Conservation (phyloP, 2,113 vertebrate genomes). For the Cranoglanis bouderius region DNA sequence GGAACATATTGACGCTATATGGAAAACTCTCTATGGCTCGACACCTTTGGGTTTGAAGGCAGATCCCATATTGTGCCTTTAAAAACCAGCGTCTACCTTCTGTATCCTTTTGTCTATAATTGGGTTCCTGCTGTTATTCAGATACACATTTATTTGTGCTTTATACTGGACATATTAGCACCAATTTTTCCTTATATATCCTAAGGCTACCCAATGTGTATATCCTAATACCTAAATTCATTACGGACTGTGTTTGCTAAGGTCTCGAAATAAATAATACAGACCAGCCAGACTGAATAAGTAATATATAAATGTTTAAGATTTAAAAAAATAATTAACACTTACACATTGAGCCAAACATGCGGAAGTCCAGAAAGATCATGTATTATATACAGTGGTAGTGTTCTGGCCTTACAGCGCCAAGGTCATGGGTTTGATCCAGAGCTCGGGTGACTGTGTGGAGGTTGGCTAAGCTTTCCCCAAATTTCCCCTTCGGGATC, state of each 20-base stretch:
- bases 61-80: background rate
- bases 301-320: background rate
- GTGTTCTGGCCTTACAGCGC: no score
- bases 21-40: background rate
- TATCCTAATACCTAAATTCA: background rate
- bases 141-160: background rate
- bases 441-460: no score
- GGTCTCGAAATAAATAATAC: background rate
- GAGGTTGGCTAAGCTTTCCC: no score
- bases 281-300: background rate
- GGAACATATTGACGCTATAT: constrained; percentile 59
- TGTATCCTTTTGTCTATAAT: background rate
- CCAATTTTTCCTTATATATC: background rate
- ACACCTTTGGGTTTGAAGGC: background rate
- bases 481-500: no score
- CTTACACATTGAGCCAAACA: no score
- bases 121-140: background rate
- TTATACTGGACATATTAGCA: background rate
- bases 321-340: background rate
- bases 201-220: background rate
- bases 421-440: no score
- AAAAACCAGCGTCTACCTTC: background rate
- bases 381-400: no score
- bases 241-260: background rate
- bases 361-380: no score